These are phyloP conservation scores for Eulemur albifrons DNA, from an alignment of 2,797 vertebrate species.

Conservation along the genomic window DNA sequence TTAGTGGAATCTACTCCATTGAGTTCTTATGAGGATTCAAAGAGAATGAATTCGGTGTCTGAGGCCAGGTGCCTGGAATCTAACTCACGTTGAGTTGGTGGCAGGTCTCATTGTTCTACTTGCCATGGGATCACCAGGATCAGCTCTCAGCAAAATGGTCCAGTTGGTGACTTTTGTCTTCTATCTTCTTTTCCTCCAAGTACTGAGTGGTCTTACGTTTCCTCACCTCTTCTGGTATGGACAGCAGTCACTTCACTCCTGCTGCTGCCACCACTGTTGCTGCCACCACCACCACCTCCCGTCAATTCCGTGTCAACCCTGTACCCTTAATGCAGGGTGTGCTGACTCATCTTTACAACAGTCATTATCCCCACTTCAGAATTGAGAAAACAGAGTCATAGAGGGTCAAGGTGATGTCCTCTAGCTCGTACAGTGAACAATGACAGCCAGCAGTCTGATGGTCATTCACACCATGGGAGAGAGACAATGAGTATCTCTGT, in stretches of 20 bases:
- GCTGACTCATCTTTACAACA: background rate
- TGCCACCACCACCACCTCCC: background rate
- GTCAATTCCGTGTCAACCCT: background rate
- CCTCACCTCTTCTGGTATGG: background rate
- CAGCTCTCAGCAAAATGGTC: background rate
- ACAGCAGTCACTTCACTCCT: background rate
- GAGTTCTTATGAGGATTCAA: background rate
- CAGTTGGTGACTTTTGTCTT: background rate
- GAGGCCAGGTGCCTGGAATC: background rate
- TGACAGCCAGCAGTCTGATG: background rate
- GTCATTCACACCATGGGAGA: background rate
- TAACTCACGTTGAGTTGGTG: background rate
- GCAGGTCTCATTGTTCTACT: background rate
- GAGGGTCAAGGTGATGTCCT: background rate
- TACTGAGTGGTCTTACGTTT: background rate
- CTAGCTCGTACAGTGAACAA: background rate
- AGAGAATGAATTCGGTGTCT: background rate
- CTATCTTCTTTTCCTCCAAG: background rate
- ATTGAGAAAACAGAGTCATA: background rate
- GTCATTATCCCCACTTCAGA: background rate
- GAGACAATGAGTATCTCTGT: background rate
- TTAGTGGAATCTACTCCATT: background rate
- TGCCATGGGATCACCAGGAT: background rate
- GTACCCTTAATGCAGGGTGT: fast-evolving
- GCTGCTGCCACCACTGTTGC: background rate